These are phyloP conservation scores for Otolemur crassicaudatus DNA, from an alignment of 2,797 vertebrate genomes.

Conservation along the genomic window DNA sequence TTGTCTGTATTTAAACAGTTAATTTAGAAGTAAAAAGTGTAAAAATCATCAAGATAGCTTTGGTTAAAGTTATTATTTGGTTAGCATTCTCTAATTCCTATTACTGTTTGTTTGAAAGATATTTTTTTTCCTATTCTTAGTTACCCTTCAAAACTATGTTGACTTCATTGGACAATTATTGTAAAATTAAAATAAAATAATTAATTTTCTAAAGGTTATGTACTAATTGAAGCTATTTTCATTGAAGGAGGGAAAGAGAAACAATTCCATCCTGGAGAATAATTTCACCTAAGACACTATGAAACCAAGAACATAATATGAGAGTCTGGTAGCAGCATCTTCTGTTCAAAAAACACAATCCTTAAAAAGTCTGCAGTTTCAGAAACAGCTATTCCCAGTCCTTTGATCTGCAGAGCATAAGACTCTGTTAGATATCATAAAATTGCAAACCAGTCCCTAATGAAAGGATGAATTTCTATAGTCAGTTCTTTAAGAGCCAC, in stretches of 20 bases:
- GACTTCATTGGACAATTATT: slow-evolving; percentile 56
- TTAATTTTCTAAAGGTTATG: slow-evolving; percentile 43
- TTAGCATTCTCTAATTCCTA: not conserved
- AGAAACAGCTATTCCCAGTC: slow-evolving; percentile 9
- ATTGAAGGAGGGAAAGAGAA: not conserved
- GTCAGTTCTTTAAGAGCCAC: not conserved
- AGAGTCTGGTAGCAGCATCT: not conserved
- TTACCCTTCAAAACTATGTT: slow-evolving; percentile 33
- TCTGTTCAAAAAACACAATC: not conserved
- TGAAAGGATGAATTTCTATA: not conserved
- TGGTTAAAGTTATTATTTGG: not conserved
- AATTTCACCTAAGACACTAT: not conserved
- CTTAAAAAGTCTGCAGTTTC: not conserved
- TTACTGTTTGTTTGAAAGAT: not conserved
- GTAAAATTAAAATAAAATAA: slow-evolving; percentile 65
- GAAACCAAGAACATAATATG: not conserved
- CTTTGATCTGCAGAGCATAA: not conserved
- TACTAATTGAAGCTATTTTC: slow-evolving; percentile 29
- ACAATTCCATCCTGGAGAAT: not conserved
- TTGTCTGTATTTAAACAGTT: not conserved
- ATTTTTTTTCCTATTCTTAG: not conserved
- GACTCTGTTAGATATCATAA: not conserved
- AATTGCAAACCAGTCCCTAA: not conserved
- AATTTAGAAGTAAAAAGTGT: not conserved
- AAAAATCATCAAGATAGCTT: not conserved